A percentile compares a stretch with the other conserved stretches of the same genome.
These are phyloP conservation scores for Poecilia picta DNA, from an alignment of 2,797 vertebrate genomes.

Conservation along the genomic window DNA sequence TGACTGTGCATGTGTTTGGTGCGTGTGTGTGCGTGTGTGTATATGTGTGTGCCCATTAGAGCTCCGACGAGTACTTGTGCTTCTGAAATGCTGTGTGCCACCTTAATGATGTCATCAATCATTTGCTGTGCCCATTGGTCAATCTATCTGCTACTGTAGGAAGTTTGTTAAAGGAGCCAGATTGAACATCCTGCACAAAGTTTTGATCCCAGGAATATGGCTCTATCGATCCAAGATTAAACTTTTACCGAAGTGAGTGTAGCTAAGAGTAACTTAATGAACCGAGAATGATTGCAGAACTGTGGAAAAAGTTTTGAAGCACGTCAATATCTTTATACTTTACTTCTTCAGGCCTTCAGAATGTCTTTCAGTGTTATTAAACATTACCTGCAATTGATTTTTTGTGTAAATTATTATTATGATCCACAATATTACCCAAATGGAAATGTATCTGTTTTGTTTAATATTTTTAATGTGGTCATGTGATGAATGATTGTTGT, in stretches of 20 bases:
- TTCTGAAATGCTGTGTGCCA: constrained; percentile 53
- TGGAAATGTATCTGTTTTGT: not conserved
- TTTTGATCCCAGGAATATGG: constrained; percentile 38
- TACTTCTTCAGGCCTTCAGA: not conserved
- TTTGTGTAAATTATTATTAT: not conserved
- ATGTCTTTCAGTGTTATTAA: not conserved
- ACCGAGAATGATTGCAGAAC: not conserved
- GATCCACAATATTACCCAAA: not conserved
- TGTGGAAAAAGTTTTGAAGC: not conserved
- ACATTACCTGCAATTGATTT: not conserved
- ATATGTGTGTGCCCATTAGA: constrained; percentile 46
- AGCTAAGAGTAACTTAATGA: not conserved
- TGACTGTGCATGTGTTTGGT: constrained; percentile 16
- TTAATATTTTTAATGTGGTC: not conserved
- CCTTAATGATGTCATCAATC: constrained; percentile 79
- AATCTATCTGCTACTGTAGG: constrained; percentile 60
- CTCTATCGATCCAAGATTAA: not conserved
- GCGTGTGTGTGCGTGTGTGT: not conserved
- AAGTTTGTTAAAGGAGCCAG: constrained; percentile 57
- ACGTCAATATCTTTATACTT: not conserved
- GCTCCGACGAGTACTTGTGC: constrained; percentile 43
- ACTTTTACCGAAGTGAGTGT: too few species aligned
- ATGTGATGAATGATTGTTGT: not conserved
- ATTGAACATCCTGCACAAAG: constrained; percentile 35
- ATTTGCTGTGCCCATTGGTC: constrained; percentile 71